These are phyloP conservation scores for Melanotus villosus DNA, from an alignment of 2,888 invertebrate species.

Conservation along the genomic window DNA sequence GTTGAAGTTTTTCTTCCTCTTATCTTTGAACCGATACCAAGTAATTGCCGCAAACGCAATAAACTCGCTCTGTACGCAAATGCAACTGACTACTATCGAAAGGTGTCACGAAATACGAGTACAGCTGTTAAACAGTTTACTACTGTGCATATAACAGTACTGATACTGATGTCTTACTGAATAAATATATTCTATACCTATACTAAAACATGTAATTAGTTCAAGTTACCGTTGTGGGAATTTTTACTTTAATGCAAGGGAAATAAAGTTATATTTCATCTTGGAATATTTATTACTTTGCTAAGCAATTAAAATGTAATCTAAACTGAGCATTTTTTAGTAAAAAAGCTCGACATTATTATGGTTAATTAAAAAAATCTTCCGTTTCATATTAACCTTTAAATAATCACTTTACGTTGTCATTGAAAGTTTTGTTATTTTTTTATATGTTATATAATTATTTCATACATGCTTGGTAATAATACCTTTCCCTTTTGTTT, in stretches of 20 bases:
- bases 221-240: conserved; percentile 39
- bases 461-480: too few relatives aligned
- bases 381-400: too few relatives aligned
- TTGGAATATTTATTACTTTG: too few relatives aligned
- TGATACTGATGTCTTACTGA: conserved; percentile 19
- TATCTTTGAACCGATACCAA: background rate
- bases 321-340: too few relatives aligned
- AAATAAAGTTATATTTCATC: background rate
- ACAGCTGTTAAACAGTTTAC: conserved; percentile 39
- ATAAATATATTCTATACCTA: conserved; percentile 30
- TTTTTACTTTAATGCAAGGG: conserved; percentile 8
- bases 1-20: background rate
- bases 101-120: conserved; percentile 23
- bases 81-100: conserved; percentile 14
- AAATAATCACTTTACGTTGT: too few relatives aligned
- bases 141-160: conserved; percentile 44
- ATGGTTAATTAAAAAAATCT: too few relatives aligned
- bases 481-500: too few relatives aligned
- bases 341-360: too few relatives aligned
- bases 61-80: conserved; percentile 1
- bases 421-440: too few relatives aligned
- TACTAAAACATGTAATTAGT: conserved; percentile 41
- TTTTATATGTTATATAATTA: too few relatives aligned
- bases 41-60: background rate
- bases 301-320: too few relatives aligned